Base-by-base conservation (phyloP, 2,797 vertebrate species). In the Manis pentadactyla region DNA sequence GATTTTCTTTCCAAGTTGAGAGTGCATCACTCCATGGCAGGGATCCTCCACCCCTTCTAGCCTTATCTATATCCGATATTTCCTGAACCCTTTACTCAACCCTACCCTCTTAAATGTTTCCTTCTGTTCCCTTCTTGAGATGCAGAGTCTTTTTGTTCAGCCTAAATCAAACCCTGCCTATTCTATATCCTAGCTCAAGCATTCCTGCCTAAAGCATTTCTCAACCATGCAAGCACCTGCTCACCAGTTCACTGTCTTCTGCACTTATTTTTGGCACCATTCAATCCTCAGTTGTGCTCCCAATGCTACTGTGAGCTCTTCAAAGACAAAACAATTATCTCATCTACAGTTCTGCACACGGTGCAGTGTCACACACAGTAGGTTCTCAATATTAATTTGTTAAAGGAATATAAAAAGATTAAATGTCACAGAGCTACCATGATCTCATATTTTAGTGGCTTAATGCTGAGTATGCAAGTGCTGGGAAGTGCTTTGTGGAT, bases 391-490 rank as follows among this genome's bases (percentile, higher is more conserved):
- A 64, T 23, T 95, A 75, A 95, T 64, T 93, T 42, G 61, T 61
- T 77, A 94, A 97, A 94, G 31, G 23, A 79, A 88, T 89, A 18
- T 29, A 79, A 95, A 96, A 87, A 93, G 81, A 97, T 91, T 93
- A 96, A 92, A 95, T 96, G 92, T 91, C 95, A 94, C 49, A 74
- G 75, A 94, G 51, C 73, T 66, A 59, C 34, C 55, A 96, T 97
- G 95, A 97, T 87, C 95, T 98, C 97, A 98, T 84, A 91, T 89
- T 91, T 95, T 51, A 93, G 94, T 55, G 75, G 86, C 86, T 96
- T 96, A 97, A 93, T 95, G 97, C 97, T 98, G 97, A 98, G 93
- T 97, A 87, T 96, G 97, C 97, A 97, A 92, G 91, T 90, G 64
- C 92, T 97, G 78, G 96, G 53, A 97, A 96, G 75, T 92, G 53